Conservation (phyloP, 2,888 invertebrate species). For the Erpobdella octoculata region DNA sequence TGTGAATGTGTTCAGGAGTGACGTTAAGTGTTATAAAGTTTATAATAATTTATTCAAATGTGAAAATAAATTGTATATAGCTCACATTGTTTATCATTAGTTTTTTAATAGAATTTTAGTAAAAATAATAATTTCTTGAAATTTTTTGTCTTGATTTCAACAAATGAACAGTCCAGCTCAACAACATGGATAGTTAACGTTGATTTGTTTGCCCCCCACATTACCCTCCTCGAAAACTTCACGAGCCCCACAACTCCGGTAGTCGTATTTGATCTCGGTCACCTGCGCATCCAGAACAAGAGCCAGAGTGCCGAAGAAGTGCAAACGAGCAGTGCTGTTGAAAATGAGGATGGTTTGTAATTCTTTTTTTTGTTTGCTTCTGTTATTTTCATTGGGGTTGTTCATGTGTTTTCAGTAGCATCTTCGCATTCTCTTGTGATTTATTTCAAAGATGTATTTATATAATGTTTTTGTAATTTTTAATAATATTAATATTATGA, state of each 20-base stretch:
- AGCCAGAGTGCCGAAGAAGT: slow-evolving; percentile 4
- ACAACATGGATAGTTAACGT: slow-evolving; percentile 73
- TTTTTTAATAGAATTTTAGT: too few species aligned
- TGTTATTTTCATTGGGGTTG: too few species aligned
- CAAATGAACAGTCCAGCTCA: slow-evolving; percentile 34
- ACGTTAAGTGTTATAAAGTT: too few species aligned
- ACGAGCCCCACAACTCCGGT: slow-evolving; percentile 47
- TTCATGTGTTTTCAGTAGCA: too few species aligned
- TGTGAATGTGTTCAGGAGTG: too few species aligned
- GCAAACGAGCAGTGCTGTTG: not conserved
- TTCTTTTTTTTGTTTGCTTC: too few species aligned
- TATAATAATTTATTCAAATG: not conserved
- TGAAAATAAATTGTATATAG: slow-evolving; percentile 2
- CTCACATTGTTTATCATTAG: not conserved
- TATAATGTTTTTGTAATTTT: not conserved
- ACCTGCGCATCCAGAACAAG: slow-evolving; percentile 60
- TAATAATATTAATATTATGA: not conserved
- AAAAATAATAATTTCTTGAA: too few species aligned
- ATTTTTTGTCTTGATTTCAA: too few species aligned
- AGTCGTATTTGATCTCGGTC: slow-evolving; percentile 80
- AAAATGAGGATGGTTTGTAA: not conserved
- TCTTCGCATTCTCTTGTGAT: too few species aligned
- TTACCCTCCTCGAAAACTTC: slow-evolving; percentile 70
- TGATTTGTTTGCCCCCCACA: slow-evolving; percentile 83
- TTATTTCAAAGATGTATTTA: not conserved